Percentiles rank a stretch among this genome's conserved stretches.
Conservation (phyloP, 1,140 invertebrate genomes). For the Zaprionus vittiger region DNA sequence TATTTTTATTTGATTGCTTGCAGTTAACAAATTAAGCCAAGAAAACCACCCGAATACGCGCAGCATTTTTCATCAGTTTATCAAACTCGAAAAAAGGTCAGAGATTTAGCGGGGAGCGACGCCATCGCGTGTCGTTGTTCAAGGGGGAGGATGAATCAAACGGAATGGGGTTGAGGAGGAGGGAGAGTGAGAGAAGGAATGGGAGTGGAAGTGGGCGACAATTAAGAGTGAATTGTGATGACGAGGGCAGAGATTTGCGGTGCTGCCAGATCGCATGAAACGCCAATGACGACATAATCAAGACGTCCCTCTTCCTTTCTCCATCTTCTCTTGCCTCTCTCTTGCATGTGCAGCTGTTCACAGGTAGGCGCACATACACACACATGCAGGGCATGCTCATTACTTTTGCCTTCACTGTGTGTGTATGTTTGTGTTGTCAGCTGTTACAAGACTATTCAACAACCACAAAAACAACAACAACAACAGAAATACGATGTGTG, state of each 20-base stretch:
- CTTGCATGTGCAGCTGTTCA: constrained; percentile 71
- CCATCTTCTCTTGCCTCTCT: neutral
- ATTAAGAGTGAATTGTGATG: constrained; percentile 26
- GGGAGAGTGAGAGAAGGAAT: neutral
- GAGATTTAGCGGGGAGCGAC: constrained; percentile 1
- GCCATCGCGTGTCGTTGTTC: too few species aligned
- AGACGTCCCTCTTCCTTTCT: neutral
- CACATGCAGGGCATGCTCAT: constrained; percentile 10
- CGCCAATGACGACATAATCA: constrained; percentile 13
- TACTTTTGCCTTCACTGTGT: neutral
- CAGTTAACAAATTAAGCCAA: constrained; percentile 7
- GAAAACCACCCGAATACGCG: neutral
- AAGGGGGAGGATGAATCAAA: constrained; percentile 15
- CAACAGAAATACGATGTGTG: neutral
- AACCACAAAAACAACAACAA: constrained; percentile 5
- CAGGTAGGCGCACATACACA: constrained; percentile 50
- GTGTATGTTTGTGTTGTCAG: constrained; percentile 32
- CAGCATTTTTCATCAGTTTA: neutral
- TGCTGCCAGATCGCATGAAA: constrained; percentile 31
- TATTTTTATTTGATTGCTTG: constrained; percentile 8
- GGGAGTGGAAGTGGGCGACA: constrained; percentile 13
- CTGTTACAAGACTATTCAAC: constrained; percentile 27
- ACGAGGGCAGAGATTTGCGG: constrained; percentile 27
- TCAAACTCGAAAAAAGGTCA: constrained; percentile 9
- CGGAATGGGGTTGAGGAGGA: neutral